phyloP scores from a whole-genome alignment of 1,140 invertebrate genomes.

The Macrosteles quadrilineatus region DNA sequence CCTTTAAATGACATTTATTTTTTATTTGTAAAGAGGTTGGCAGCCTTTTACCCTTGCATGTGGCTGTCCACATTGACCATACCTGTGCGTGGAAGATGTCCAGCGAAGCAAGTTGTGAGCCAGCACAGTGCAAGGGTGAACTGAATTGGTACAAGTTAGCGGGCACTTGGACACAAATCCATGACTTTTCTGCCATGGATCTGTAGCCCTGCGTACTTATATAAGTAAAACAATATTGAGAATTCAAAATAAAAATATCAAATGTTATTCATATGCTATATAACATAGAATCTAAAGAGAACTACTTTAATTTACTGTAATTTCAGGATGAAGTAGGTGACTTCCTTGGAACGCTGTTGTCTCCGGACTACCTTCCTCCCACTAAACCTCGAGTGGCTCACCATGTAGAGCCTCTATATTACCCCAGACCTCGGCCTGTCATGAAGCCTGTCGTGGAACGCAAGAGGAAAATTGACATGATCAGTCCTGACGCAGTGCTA shows the following conservation, averaged over 20 bases:
- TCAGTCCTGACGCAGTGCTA: too few relatives aligned
- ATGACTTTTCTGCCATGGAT: not conserved
- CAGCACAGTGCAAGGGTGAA: too few relatives aligned
- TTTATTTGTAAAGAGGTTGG: too few relatives aligned
- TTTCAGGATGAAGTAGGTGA: constrained; percentile 36
- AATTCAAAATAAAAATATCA: not conserved
- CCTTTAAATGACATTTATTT: too few relatives aligned
- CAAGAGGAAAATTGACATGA: too few relatives aligned
- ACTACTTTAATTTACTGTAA: not conserved
- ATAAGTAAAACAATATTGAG: not conserved
- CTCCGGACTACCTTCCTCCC: constrained; percentile 5
- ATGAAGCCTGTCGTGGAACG: too few relatives aligned
- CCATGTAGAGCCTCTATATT: not conserved
- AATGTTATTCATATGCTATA: not conserved
- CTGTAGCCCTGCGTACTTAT: not conserved
- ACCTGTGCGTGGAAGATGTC: not conserved
- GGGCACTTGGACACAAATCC: not conserved
- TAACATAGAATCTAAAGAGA: not conserved
- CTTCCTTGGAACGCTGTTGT: constrained; percentile 30
- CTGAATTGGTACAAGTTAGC: not conserved
- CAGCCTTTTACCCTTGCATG: too few relatives aligned
- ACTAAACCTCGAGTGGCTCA: not conserved
- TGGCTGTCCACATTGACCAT: too few relatives aligned
- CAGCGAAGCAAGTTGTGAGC: too few relatives aligned
- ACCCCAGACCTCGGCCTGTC: too few relatives aligned